Conservation (phyloP, 2,888 invertebrate genomes). For the Allolobophora icterica region DNA sequence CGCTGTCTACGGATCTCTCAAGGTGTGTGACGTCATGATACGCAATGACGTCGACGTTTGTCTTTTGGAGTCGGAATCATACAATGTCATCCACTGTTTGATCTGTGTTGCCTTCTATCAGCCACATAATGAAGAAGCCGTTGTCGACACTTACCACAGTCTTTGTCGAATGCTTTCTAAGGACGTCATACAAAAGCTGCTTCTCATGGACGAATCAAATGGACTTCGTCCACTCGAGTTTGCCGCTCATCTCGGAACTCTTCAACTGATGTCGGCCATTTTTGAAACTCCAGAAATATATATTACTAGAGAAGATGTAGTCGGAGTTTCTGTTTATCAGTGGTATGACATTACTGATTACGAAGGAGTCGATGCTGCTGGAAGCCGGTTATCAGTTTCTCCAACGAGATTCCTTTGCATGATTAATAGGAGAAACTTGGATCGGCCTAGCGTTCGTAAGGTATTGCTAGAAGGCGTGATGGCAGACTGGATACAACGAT, state of each 20-base stretch:
- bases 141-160: not conserved
- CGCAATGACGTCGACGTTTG: conserved; percentile 18
- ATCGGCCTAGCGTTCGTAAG: not conserved
- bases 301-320: not conserved
- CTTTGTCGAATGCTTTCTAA: not conserved
- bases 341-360: not conserved
- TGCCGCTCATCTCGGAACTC: conserved; percentile 18
- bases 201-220: not conserved
- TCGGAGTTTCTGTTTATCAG: conserved; percentile 26
- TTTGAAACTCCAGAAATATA: not conserved
- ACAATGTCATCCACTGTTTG: conserved; percentile 28
- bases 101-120: conserved; percentile 22
- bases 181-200: not conserved
- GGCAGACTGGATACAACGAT: conserved; percentile 27
- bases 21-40: not conserved
- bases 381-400: too few species aligned
- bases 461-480: not conserved
- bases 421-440: too few species aligned
- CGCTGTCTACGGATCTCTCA: not conserved
- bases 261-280: not conserved
- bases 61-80: not conserved
- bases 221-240: conserved; percentile 13
- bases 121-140: not conserved
- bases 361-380: too few species aligned
- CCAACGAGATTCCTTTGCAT: too few species aligned